phyloP scores from a whole-genome alignment of 2,797 vertebrate species.

The Danio tinwini region DNA sequence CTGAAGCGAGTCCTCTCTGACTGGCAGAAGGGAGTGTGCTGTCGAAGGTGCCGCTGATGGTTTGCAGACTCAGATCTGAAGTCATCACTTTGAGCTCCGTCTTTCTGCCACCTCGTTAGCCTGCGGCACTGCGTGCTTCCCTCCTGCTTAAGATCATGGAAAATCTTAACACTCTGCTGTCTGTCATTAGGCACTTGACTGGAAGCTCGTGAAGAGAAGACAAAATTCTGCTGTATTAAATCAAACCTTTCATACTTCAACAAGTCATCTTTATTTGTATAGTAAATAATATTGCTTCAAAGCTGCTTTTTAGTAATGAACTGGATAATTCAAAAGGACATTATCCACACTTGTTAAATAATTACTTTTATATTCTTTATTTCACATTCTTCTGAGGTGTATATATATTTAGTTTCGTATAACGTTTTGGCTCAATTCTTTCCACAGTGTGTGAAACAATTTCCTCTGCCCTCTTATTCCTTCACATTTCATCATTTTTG shows the following conservation, averaged over 20 bases:
- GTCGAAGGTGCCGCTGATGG: slow-evolving; percentile 70
- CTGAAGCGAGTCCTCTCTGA: slow-evolving; percentile 54
- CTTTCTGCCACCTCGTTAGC: slow-evolving; percentile 67
- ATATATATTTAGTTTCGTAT: no score
- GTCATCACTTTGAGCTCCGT: slow-evolving; percentile 67
- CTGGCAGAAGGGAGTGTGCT: slow-evolving; percentile 61
- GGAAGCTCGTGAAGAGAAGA: slow-evolving; percentile 38
- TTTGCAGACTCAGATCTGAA: slow-evolving; percentile 63
- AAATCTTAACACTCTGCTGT: slow-evolving; percentile 50
- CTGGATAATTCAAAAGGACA: no score
- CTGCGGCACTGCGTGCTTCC: slow-evolving; percentile 55
- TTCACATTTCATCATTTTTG: no score
- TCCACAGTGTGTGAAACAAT: no score
- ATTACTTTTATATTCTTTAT: no score
- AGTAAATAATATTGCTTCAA: no score
- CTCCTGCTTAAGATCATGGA: slow-evolving; percentile 56
- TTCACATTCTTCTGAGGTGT: no score
- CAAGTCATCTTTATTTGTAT: not conserved
- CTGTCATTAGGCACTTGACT: slow-evolving; percentile 45
- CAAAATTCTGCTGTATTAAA: slow-evolving; percentile 1
- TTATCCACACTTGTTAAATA: no score
- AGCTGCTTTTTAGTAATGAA: no score
- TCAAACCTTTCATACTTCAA: not conserved
- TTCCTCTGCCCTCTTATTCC: no score
- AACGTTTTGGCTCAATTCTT: no score